Evolutionary conservation across 1,140 invertebrate species (phyloP).

Genomic region (Trypoxylus dichotomus): DNA sequence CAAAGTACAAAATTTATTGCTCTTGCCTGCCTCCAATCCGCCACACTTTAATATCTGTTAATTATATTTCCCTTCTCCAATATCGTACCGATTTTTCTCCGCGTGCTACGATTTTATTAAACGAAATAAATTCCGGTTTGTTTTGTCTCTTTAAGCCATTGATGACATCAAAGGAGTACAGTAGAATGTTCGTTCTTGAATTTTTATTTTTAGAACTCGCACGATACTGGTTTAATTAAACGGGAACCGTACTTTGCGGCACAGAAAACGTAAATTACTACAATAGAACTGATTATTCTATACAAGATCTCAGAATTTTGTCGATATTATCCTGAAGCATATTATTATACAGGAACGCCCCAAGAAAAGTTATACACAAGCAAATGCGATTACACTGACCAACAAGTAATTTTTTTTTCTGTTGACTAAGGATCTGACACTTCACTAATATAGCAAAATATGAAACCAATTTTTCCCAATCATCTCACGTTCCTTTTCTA

Average conservation of each 20-base stretch:
- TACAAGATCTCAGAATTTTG: too few relatives aligned
- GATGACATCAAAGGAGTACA: not conserved
- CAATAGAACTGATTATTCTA: too few relatives aligned
- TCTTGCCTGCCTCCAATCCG: not conserved
- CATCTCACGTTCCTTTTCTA: too few relatives aligned
- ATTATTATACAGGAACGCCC: too few relatives aligned
- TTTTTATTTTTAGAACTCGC: not conserved
- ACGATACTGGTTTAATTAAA: not conserved
- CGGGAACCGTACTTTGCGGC: not conserved
- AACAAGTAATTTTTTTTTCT: too few relatives aligned
- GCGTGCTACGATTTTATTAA: not conserved
- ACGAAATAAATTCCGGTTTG: slow-evolving; percentile 2
- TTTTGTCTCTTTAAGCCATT: not conserved
- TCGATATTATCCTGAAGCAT: too few relatives aligned
- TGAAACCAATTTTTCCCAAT: too few relatives aligned
- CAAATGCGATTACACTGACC: too few relatives aligned
- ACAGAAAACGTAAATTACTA: not conserved
- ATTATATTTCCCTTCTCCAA: not conserved
- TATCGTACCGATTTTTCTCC: not conserved
- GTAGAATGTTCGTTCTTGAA: not conserved
- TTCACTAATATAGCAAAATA: too few relatives aligned
- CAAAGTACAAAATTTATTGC: slow-evolving; percentile 19
- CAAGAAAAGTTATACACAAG: too few relatives aligned
- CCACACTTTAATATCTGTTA: not conserved
- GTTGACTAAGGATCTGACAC: too few relatives aligned